Evolutionary conservation across 2,113 vertebrate species (phyloP).

Genomic region (Nycticorax nycticorax): DNA sequence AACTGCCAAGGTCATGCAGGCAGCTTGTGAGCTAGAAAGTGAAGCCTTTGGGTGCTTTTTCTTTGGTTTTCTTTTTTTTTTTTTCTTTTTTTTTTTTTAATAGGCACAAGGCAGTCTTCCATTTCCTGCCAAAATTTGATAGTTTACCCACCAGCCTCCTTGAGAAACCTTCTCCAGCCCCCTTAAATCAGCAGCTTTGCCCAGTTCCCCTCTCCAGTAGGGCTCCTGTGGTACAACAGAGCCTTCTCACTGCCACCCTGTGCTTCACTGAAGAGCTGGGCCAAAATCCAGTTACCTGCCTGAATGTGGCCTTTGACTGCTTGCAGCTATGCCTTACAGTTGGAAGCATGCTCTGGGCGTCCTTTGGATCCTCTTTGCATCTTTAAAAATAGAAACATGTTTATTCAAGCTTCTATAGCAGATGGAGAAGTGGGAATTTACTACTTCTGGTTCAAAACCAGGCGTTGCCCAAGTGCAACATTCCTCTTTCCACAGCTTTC

Average conservation of each 20-base stretch:
- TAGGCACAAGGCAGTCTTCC: not conserved
- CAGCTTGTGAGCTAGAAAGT: not conserved
- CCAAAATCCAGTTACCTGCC: not conserved
- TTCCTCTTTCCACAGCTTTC: not conserved
- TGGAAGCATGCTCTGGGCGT: not conserved
- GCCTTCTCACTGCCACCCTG: not conserved
- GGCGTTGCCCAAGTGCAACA: not conserved
- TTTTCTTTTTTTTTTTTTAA: not conserved
- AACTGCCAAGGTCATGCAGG: not conserved
- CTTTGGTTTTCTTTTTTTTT: not conserved
- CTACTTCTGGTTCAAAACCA: not conserved
- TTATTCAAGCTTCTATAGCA: not conserved
- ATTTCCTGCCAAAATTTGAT: accelerated
- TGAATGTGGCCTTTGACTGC: not conserved
- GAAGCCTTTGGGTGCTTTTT: not conserved
- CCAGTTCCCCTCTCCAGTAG: not conserved
- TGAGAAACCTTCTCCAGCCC: not conserved
- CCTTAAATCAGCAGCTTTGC: not conserved
- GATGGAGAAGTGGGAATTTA: not conserved
- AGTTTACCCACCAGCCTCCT: not conserved
- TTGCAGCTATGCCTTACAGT: not conserved
- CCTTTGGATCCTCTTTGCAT: not conserved
- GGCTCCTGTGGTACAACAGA: not conserved
- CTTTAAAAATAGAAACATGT: not conserved
- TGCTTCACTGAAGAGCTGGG: not conserved